Evolutionary conservation across 1,140 invertebrate species (phyloP).

Genomic region (Musca domestica): DNA sequence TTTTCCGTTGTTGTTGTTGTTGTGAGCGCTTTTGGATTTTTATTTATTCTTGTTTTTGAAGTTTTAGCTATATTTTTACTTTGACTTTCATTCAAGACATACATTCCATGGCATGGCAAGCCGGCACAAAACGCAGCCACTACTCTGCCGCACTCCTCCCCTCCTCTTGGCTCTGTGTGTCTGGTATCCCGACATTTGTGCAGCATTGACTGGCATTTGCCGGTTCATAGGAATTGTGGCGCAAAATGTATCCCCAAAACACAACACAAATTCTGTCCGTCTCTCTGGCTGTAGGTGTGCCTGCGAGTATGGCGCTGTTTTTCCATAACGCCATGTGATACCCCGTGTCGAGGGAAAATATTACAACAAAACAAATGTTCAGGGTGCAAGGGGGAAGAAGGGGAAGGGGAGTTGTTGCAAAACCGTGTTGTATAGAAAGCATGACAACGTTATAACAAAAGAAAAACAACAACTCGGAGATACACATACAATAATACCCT

Average conservation of each 20-base stretch:
- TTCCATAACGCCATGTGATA: too few species aligned
- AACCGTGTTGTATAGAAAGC: too few species aligned
- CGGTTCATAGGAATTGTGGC: conserved; percentile 26
- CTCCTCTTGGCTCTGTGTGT: conserved; percentile 50
- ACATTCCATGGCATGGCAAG: conserved; percentile 2
- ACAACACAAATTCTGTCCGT: neutral
- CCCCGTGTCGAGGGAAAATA: neutral
- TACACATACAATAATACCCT: too few species aligned
- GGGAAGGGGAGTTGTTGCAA: too few species aligned
- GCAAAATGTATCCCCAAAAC: conserved; percentile 12
- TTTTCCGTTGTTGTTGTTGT: conserved; percentile 5
- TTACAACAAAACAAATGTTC: conserved; percentile 8
- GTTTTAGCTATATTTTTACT: conserved; percentile 48
- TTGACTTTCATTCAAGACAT: conserved; percentile 53
- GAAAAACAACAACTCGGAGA: neutral
- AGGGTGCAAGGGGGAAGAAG: too few species aligned
- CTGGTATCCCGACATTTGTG: too few species aligned
- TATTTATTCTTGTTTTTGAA: conserved; percentile 41
- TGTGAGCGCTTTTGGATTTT: conserved; percentile 31
- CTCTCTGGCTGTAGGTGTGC: too few species aligned
- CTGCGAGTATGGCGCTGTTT: too few species aligned
- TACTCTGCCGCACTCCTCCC: too few species aligned
- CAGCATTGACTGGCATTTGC: neutral
- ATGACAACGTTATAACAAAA: neutral
- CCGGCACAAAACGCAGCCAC: too few species aligned